Percentiles rank a stretch among this genome's conserved stretches.
These are phyloP conservation scores for Onychomys arenicola DNA, from an alignment of 2,797 vertebrate species.

Conservation along the genomic window DNA sequence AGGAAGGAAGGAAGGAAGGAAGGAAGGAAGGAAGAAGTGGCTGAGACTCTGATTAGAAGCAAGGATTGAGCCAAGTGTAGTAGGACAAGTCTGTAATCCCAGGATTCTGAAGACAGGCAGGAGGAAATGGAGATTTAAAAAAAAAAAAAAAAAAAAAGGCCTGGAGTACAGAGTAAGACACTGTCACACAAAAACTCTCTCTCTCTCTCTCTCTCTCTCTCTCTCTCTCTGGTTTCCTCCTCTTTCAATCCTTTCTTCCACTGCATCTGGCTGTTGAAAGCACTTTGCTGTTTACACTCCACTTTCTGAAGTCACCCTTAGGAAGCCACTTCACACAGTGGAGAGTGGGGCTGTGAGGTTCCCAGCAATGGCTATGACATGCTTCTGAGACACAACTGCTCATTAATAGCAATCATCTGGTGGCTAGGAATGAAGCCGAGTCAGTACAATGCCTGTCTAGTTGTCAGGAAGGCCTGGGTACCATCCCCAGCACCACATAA, in stretches of 20 bases:
- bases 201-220: too few relatives aligned
- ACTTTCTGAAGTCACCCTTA: slow-evolving; percentile 58
- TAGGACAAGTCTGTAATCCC: background rate
- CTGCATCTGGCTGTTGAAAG: slow-evolving; percentile 58
- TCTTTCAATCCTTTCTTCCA: slow-evolving; percentile 52
- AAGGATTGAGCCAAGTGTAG: background rate
- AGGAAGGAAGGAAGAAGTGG: background rate
- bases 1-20: background rate
- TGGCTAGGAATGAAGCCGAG: background rate
- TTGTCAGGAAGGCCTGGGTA: background rate
- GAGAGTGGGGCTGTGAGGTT: background rate
- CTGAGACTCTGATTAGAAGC: slow-evolving; percentile 37
- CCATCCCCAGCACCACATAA: background rate
- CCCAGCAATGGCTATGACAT: background rate
- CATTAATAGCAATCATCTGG: background rate
- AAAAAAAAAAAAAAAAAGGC: background rate
- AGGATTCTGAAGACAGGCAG: background rate
- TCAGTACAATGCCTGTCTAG: background rate
- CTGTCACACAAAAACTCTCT: background rate
- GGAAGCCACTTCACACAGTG: slow-evolving; percentile 25
- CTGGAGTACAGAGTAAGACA: background rate
- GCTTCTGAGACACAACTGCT: background rate
- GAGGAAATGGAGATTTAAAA: background rate
- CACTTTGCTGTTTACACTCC: slow-evolving; percentile 59
- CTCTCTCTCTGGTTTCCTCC: background rate